phyloP scores from a whole-genome alignment of 2,113 vertebrate genomes.

The Arothron firmamentum region DNA sequence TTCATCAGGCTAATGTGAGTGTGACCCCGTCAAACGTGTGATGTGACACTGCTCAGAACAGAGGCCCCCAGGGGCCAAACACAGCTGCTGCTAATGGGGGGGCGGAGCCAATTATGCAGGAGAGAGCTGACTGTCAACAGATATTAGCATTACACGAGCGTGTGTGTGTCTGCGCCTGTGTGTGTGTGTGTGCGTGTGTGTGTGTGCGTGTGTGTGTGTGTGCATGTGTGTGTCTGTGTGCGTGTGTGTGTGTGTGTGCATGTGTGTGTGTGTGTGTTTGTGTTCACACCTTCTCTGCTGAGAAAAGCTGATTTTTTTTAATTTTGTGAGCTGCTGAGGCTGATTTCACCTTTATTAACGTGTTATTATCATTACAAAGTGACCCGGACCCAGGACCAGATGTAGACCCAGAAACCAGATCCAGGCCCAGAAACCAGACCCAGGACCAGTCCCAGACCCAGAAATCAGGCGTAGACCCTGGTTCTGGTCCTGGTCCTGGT shows the following conservation, averaged over 20 bases:
- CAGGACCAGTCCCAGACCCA: no score
- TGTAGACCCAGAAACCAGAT: no score
- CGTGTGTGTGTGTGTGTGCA: conserved; percentile 7
- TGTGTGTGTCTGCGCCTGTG: conserved; percentile 3
- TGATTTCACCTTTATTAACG: no score
- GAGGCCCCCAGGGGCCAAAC: conserved; percentile 65
- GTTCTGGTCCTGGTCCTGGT: no score
- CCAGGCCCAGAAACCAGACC: no score
- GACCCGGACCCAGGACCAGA: no score
- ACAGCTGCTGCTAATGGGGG: conserved; percentile 65
- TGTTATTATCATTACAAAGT: no score
- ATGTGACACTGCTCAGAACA: conserved; percentile 74
- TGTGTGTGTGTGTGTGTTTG: not conserved
- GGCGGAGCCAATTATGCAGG: conserved; percentile 71
- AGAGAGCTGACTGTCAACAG: conserved; percentile 69
- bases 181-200: not conserved
- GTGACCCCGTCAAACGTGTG: conserved; percentile 67
- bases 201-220: conserved; percentile 12
- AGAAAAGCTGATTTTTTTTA: no score
- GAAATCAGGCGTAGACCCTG: no score
- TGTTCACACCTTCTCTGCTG: not conserved
- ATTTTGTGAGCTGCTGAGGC: not conserved
- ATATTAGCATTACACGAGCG: conserved; percentile 54
- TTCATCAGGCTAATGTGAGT: conserved; percentile 71
- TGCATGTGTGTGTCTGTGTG: not conserved